Base-by-base conservation (phyloP, 2,797 vertebrate genomes). In the Enteromius thamalakanensis region DNA sequence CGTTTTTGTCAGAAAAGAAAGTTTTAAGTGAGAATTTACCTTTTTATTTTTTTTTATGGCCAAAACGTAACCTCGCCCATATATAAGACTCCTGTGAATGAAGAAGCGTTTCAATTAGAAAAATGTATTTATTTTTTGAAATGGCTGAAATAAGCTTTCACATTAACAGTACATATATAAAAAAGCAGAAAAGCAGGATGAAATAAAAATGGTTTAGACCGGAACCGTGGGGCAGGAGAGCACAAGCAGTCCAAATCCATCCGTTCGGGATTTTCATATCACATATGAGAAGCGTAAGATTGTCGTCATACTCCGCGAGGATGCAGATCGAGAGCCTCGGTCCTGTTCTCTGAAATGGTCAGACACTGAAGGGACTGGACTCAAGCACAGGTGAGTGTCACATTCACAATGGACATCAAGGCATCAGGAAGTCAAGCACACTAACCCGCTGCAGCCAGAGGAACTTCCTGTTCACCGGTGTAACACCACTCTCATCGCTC, bases 381-480 rank as follows among this genome's bases (percentile, higher is more conserved):
- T 34, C 64, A 9, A 42, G 64, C 79, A 45, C 76, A 84, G 79
- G 15, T 47, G 55, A 32, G 83, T 34, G 90, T 92, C 89, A 93
- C 92, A 94, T 94, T 95, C 91, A 93, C 87, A 89, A 91, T 83
- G 87, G 90, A 92, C 88, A 90, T 90, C 88, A 91, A 93, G 93
- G 92, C 93, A 92, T 84, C 82, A 89, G 89, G 87, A 91, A 91
- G 91, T 93, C 32, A 34, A 34, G 32, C 32, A 34, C 32, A 34
- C 32, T 34, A 34, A 34, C 86, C 79, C 68, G 87, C 84, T 86
- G 81, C 88, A 91, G 84, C 86, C 88, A 83, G 86, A 77, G 0
- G 4, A 83, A 82, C 83, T 55, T 84, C 81, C 71, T 75, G 58
- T 84, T 77, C 15, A 6, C 34, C 1, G 34, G 32, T 34, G 32